These are phyloP conservation scores for Crotalus adamanteus DNA, from an alignment of 2,797 vertebrate genomes.

Conservation along the genomic window DNA sequence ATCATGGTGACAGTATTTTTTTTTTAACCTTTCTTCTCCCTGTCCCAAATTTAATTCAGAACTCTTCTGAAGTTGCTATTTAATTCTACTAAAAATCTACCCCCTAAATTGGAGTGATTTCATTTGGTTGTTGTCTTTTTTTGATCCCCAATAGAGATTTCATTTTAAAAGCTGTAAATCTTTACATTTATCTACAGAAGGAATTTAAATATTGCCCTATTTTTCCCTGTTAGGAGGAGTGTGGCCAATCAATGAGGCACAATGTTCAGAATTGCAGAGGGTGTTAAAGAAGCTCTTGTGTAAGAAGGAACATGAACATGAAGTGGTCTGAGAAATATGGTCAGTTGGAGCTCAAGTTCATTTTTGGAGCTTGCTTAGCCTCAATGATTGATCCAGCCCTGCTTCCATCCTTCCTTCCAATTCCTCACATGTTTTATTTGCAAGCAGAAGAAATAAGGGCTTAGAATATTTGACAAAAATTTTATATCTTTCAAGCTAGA, in stretches of 20 bases:
- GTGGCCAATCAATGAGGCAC: not conserved
- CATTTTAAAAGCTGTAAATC: not conserved
- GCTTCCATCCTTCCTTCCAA: not conserved
- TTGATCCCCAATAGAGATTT: not conserved
- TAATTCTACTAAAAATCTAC: not conserved
- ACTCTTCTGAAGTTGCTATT: not conserved
- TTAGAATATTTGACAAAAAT: not conserved
- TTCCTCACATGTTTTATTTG: not conserved
- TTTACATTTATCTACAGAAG: not conserved
- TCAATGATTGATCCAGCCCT: not conserved
- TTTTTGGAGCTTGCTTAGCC: not conserved
- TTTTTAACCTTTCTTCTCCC: not conserved
- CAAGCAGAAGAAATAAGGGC: not conserved
- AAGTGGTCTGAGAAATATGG: not conserved
- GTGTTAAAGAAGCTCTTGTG: not conserved
- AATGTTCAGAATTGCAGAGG: not conserved
- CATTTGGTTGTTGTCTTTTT: not conserved
- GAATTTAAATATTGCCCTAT: not conserved
- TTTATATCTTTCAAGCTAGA: not conserved
- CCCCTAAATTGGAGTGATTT: not conserved
- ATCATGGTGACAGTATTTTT: not conserved
- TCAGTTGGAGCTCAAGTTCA: not conserved
- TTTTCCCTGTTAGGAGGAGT: not conserved
- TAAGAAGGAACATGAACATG: not conserved
- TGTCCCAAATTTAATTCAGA: not conserved